Evolutionary conservation across 2,888 invertebrate genomes (phyloP).

Genomic region (Lepidocyrtinus sp.): DNA sequence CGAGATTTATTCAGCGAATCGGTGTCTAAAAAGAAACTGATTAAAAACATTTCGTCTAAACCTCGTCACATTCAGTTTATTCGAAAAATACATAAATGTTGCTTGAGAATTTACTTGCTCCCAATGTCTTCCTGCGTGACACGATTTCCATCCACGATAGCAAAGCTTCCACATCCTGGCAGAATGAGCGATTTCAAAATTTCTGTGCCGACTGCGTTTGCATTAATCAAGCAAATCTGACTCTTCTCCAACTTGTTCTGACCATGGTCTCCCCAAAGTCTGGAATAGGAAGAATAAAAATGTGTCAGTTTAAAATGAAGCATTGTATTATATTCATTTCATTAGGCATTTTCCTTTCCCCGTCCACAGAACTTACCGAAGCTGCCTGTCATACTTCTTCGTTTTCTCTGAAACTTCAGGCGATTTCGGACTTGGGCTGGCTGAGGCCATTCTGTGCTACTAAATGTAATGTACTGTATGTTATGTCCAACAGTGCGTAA

Average conservation of each 20-base stretch:
- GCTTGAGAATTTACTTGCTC: constrained; percentile 88
- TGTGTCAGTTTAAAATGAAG: too few species aligned
- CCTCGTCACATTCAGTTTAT: not conserved
- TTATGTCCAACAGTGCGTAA: too few species aligned
- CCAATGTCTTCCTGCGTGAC: constrained; percentile 94
- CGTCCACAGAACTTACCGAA: constrained; percentile 74
- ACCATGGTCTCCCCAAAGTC: constrained; percentile 99
- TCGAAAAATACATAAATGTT: not conserved
- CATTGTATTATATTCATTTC: not conserved
- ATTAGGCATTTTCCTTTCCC: not conserved
- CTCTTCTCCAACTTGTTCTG: constrained; percentile 90
- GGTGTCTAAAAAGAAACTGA: constrained; percentile 90
- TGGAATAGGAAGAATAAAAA: too few species aligned
- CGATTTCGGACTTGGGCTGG: constrained; percentile 82
- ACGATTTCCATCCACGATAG: constrained; percentile 91
- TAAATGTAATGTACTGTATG: too few species aligned
- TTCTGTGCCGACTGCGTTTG: constrained; percentile 94
- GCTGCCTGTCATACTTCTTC: constrained; percentile 86
- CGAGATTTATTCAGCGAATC: constrained; percentile 87
- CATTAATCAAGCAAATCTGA: constrained; percentile 94
- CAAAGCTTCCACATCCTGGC: constrained; percentile 93
- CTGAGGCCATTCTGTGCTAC: constrained; percentile 71
- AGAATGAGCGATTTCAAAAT: constrained; percentile 94
- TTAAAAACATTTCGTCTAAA: not conserved
- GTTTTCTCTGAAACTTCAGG: constrained; percentile 83